These are phyloP conservation scores for Semotilus atromaculatus DNA, from an alignment of 2,797 vertebrate species.

Conservation along the genomic window DNA sequence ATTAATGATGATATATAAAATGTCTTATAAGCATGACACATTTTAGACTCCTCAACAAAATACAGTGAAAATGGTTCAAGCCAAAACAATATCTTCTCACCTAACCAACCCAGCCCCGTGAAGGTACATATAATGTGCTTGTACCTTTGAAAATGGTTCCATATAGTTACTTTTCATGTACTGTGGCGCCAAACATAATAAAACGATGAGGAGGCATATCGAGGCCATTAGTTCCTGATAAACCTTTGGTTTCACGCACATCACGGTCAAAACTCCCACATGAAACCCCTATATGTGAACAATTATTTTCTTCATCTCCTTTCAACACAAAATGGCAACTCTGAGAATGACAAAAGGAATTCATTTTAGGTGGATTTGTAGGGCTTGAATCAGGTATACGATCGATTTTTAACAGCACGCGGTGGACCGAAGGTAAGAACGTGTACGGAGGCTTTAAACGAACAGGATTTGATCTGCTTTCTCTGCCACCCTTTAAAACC, in stretches of 20 bases:
- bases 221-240: slow-evolving; percentile 12
- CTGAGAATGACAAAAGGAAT: slow-evolving; percentile 43
- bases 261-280: background rate
- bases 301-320: slow-evolving; percentile 34
- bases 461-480: slow-evolving; percentile 37
- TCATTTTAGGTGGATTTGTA: slow-evolving; percentile 40
- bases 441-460: slow-evolving; percentile 27
- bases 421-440: slow-evolving; percentile 20
- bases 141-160: slow-evolving; percentile 11
- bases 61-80: background rate
- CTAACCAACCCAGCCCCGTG: background rate
- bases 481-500: slow-evolving; percentile 7
- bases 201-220: slow-evolving; percentile 22
- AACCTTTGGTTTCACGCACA: slow-evolving; percentile 6
- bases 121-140: background rate
- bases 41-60: slow-evolving; percentile 20
- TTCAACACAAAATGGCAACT: slow-evolving; percentile 25
- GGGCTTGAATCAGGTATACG: slow-evolving; percentile 28
- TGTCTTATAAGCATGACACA: background rate
- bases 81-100: background rate
- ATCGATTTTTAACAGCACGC: slow-evolving; percentile 44
- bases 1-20: background rate
- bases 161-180: slow-evolving; percentile 14
- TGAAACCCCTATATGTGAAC: slow-evolving; percentile 10
- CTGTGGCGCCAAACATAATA: background rate